Evolutionary conservation across 2,797 vertebrate genomes (phyloP).

Genomic region (Triplophysa yarkandensis): DNA sequence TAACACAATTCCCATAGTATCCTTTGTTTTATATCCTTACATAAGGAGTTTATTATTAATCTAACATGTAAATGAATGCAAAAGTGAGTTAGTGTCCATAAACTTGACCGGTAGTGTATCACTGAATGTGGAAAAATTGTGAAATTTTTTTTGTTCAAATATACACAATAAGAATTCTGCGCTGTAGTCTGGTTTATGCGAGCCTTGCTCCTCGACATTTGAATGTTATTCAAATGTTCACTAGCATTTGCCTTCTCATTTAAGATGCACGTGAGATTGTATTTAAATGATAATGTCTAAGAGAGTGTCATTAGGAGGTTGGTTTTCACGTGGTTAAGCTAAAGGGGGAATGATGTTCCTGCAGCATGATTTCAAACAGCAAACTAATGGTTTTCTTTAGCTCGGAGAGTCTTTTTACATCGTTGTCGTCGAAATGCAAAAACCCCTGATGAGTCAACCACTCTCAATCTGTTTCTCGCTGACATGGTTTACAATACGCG

Average conservation of each 20-base stretch:
- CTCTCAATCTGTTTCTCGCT: conserved; percentile 42
- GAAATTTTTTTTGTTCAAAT: neutral
- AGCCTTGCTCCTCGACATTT: conserved; percentile 31
- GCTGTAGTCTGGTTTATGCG: neutral
- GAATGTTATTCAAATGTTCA: conserved; percentile 40
- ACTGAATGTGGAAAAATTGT: neutral
- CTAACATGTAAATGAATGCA: too few relatives aligned
- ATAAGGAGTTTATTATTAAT: too few relatives aligned
- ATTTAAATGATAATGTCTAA: conserved; percentile 55
- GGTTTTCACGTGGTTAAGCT: conserved; percentile 55
- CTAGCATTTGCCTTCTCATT: conserved; percentile 36
- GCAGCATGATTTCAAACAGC: conserved; percentile 30
- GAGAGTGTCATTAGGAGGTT: conserved; percentile 54
- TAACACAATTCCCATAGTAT: too few relatives aligned
- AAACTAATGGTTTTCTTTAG: conserved; percentile 41
- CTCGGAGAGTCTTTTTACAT: conserved; percentile 16
- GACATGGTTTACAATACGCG: conserved; percentile 19
- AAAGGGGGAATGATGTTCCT: conserved; percentile 41
- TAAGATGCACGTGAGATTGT: conserved; percentile 55
- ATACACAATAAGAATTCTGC: conserved; percentile 33
- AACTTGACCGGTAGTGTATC: too few relatives aligned
- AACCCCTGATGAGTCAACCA: conserved; percentile 32
- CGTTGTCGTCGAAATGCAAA: conserved; percentile 12
- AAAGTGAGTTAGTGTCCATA: too few relatives aligned
- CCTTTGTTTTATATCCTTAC: too few relatives aligned